Evolutionary conservation across 2,113 vertebrate species (phyloP), one percentile per base, ranked within the genome.

Genomic region (Gambusia affinis): DNA sequence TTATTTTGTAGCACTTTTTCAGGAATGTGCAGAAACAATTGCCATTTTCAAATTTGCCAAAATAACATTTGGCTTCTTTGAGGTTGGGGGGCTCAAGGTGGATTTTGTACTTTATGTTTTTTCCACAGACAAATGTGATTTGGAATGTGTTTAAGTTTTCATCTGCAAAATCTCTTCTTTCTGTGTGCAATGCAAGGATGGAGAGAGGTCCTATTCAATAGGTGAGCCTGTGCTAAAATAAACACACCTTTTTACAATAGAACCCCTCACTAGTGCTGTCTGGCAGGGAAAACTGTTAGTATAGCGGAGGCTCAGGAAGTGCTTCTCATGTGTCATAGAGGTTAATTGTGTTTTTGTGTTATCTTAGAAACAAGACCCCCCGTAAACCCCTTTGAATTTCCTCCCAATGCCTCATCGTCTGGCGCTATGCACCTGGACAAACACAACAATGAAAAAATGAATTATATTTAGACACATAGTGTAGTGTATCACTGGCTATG

Each of bases 341-440:
- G 90, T 90, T 93, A 90, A 93, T 93, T 93, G 89, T 93, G 88
- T 91, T 93, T 93, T 87, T 75, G 73, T 93, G 88, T 94, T 94
- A 93, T 94, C 85, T 89, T 94, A 90, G 93, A 85, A 94, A 94
- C 60, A 47, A 79, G 87, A 92, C 82, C 85, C 77, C 88, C 79
- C 65, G 79, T 80, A 84, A 77, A 84, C 76, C 73, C 62, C 67
- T 83, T 80, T 0, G 12, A 76, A 65, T 29, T 8, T 76, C 74
- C 70, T 70, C 63, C 60, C 14, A 8, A 71, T 76, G 68, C 42
- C 64, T 35, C 24, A 11, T 44, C 54, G 61, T 60, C 75, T 76
- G 65, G 72, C 76, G 82, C 72, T 72, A 22, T 70, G 37, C 92
- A 93, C 92, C 91, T 94, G 90, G 82, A 91, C 83, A 91, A 93